Percentiles rank a stretch among this genome's conserved stretches.
These are phyloP conservation scores for Caenorhabditis tropicalis DNA, from an alignment of 1,140 invertebrate species.

Conservation along the genomic window DNA sequence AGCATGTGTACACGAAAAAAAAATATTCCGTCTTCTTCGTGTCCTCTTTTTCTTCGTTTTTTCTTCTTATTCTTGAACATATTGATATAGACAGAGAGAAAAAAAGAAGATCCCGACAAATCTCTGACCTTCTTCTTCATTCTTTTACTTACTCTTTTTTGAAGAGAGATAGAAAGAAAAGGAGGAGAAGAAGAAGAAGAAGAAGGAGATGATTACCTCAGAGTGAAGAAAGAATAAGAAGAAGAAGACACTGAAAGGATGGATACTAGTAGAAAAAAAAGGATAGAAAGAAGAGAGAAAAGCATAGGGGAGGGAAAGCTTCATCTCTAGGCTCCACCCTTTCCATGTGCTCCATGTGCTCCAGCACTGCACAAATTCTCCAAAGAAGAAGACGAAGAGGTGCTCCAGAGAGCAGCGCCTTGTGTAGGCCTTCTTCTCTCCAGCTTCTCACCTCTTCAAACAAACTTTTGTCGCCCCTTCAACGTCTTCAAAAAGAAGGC, in stretches of 20 bases:
- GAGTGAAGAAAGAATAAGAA: conserved; percentile 22
- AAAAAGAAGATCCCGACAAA: conserved; percentile 10
- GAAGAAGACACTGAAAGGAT: conserved; percentile 43
- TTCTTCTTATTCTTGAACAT: conserved; percentile 11
- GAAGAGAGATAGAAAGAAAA: conserved; percentile 26
- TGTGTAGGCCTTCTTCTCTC: not conserved
- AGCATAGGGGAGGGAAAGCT: not conserved
- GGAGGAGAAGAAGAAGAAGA: too few species aligned
- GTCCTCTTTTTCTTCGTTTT: not conserved
- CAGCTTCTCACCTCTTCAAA: conserved; percentile 42
- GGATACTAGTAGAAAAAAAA: conserved; percentile 4
- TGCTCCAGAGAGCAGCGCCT: not conserved
- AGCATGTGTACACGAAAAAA: conserved; percentile 31
- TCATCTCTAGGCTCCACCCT: not conserved
- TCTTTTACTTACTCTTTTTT: not conserved
- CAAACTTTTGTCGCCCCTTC: conserved; percentile 38
- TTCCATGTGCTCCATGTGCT: conserved; percentile 23
- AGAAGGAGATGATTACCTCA: conserved; percentile 30
- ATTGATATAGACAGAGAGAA: not conserved
- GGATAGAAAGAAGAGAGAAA: conserved; percentile 10
- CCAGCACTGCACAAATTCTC: conserved; percentile 3
- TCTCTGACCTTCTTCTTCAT: conserved; percentile 35
- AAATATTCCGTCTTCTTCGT: not conserved
- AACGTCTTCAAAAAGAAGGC: conserved; percentile 33
- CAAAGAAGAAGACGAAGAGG: conserved; percentile 26